These are phyloP conservation scores for Kryptopterus vitreolus DNA, from an alignment of 2,797 vertebrate species.

Conservation along the genomic window DNA sequence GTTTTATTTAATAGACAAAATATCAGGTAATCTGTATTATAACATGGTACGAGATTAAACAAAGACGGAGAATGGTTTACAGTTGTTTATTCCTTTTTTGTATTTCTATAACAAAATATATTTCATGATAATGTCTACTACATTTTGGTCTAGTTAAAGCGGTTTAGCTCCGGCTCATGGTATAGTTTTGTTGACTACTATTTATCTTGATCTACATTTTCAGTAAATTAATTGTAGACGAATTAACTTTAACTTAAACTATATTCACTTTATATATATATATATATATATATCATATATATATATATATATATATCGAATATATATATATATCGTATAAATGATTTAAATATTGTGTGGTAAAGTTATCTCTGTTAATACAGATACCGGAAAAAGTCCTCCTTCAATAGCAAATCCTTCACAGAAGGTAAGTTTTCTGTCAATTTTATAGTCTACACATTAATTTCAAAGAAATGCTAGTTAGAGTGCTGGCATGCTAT, in stretches of 20 bases:
- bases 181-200: neutral
- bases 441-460: neutral
- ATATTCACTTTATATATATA: neutral
- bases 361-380: slow-evolving; percentile 34
- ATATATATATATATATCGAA: neutral
- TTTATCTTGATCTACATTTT: neutral
- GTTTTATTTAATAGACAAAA: neutral
- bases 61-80: neutral
- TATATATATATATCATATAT: too few relatives aligned
- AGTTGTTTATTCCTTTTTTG: neutral
- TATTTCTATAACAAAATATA: too few relatives aligned
- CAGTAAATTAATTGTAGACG: neutral
- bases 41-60: neutral
- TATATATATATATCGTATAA: neutral
- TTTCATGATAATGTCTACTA: too few relatives aligned
- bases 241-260: neutral
- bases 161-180: too few relatives aligned
- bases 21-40: neutral
- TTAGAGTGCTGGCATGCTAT: neutral
- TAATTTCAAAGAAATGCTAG: neutral
- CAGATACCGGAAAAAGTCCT: slow-evolving; percentile 91
- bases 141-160: neutral
- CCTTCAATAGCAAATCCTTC: slow-evolving; percentile 84
- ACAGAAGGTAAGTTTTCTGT: slow-evolving; percentile 86
- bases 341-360: neutral